Percentiles rank a stretch among this genome's conserved stretches.
Evolutionary conservation across 2,113 vertebrate species (phyloP).

Genomic region (Gambusia holbrooki): DNA sequence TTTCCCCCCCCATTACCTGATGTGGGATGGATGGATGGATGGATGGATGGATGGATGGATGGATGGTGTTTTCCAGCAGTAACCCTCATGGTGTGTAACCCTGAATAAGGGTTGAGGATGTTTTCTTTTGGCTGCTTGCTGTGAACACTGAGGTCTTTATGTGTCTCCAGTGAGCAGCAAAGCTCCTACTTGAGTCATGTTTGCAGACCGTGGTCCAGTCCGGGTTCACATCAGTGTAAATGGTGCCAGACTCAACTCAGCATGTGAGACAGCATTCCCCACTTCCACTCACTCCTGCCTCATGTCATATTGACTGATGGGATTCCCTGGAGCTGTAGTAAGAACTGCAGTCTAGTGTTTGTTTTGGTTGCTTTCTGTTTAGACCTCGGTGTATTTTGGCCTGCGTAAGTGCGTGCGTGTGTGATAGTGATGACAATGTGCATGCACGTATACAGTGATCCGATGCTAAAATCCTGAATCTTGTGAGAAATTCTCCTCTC

Average conservation of each 20-base stretch:
- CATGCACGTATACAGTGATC: slow-evolving; percentile 47
- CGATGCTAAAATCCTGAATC: slow-evolving; percentile 43
- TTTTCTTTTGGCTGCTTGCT: slow-evolving; percentile 13
- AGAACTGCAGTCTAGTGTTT: slow-evolving; percentile 70
- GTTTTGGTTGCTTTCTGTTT: slow-evolving; percentile 70
- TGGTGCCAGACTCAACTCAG: slow-evolving; percentile 58
- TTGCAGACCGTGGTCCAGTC: slow-evolving; percentile 47
- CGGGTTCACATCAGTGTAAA: slow-evolving; percentile 64
- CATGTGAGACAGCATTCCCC: slow-evolving; percentile 67
- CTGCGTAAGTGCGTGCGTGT: slow-evolving; percentile 15
- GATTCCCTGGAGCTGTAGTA: slow-evolving; percentile 70
- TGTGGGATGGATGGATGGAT: neutral
- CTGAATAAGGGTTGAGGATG: slow-evolving; percentile 18
- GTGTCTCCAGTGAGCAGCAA: slow-evolving; percentile 23
- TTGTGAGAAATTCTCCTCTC: slow-evolving; percentile 38
- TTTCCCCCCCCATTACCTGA: too few relatives aligned
- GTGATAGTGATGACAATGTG: slow-evolving; percentile 1
- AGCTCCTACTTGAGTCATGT: slow-evolving; percentile 45
- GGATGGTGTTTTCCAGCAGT: slow-evolving; percentile 13
- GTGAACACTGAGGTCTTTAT: slow-evolving; percentile 34
- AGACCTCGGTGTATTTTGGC: slow-evolving; percentile 41
- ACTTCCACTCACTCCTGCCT: slow-evolving; percentile 75
- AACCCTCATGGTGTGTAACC: slow-evolving; percentile 14
- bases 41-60: neutral
- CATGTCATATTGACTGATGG: slow-evolving; percentile 76